Evolutionary conservation across 2,797 vertebrate species (phyloP).

Genomic region (Mus minutoides): DNA sequence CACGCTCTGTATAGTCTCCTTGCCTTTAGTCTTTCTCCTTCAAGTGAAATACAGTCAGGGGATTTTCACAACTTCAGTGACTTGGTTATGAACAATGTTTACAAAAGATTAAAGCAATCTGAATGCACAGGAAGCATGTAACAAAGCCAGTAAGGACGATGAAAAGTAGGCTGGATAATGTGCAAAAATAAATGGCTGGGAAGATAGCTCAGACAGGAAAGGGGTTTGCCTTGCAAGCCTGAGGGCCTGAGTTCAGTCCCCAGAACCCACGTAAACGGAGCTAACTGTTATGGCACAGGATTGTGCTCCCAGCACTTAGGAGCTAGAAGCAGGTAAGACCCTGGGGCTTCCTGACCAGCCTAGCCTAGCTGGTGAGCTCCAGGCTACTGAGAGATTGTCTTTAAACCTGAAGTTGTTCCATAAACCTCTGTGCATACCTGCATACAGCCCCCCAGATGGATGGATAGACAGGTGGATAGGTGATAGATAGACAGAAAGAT

Average conservation of each 20-base stretch:
- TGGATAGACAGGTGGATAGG: background rate
- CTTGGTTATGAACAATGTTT: background rate
- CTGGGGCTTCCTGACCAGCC: background rate
- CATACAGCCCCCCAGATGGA: background rate
- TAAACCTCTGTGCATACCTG: background rate
- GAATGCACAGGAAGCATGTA: background rate
- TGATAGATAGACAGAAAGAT: background rate
- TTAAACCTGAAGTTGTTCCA: background rate
- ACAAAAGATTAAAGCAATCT: background rate
- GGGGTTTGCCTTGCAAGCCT: background rate
- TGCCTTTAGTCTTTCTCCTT: background rate
- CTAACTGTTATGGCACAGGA: background rate
- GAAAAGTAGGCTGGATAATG: background rate
- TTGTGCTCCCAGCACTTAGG: background rate
- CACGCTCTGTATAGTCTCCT: background rate
- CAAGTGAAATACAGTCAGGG: background rate
- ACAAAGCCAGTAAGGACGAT: background rate
- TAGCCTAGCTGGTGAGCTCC: background rate
- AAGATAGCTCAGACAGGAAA: background rate
- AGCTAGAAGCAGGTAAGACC: background rate
- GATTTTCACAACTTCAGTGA: constrained; percentile 4
- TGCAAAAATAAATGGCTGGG: background rate
- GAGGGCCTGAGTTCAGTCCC: background rate
- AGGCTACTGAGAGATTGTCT: background rate
- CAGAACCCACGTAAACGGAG: background rate